Evolutionary conservation across 2,113 vertebrate species (phyloP).

Genomic region (Platanista minor): DNA sequence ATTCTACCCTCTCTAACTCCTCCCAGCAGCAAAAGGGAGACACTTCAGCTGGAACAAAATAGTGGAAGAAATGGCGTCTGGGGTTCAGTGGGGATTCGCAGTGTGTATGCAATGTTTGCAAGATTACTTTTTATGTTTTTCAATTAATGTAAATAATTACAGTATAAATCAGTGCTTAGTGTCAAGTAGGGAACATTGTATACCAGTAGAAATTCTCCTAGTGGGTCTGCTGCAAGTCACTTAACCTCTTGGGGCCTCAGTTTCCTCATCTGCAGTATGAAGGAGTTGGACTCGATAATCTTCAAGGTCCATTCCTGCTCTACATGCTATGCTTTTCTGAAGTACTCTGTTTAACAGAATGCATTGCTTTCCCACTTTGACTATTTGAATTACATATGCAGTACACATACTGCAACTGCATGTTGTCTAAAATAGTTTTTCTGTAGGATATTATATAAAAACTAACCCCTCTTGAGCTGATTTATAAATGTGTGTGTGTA

Average conservation of each 20-base stretch:
- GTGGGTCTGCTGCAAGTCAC: conserved; percentile 63
- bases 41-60: conserved; percentile 78
- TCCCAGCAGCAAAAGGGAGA: conserved; percentile 79
- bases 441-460: conserved; percentile 49
- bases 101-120: conserved; percentile 80
- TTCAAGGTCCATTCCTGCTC: conserved; percentile 72
- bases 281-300: conserved; percentile 70
- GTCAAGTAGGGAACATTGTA: conserved; percentile 59
- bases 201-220: conserved; percentile 61
- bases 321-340: conserved; percentile 67
- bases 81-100: conserved; percentile 79
- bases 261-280: conserved; percentile 64
- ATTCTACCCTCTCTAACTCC: conserved; percentile 77
- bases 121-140: conserved; percentile 78
- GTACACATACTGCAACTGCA: conserved; percentile 69
- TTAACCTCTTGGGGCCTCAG: conserved; percentile 67
- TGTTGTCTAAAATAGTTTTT: conserved; percentile 70
- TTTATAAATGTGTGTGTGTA: conserved; percentile 53
- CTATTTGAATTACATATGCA: conserved; percentile 68
- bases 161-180: conserved; percentile 64
- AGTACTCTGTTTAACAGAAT: conserved; percentile 67
- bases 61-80: conserved; percentile 82
- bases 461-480: conserved; percentile 65
- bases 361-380: conserved; percentile 73
- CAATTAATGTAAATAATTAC: conserved; percentile 67